Evolutionary conservation across 1,140 invertebrate genomes (phyloP), one percentile per base, ranked within the genome.

Genomic region (Oreohelix idahoensis): DNA sequence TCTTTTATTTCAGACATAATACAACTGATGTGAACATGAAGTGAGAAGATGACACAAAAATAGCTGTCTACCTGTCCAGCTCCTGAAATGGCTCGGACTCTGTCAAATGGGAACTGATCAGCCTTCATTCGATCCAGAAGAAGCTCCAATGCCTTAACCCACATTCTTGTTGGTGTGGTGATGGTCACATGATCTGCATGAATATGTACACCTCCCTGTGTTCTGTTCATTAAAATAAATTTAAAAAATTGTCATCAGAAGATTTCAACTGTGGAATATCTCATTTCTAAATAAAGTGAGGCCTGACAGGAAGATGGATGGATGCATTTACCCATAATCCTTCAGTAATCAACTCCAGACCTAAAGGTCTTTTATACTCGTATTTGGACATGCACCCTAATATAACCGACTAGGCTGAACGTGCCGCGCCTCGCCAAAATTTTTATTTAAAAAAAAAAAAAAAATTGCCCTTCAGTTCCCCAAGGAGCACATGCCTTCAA

Each of bases 111-210:
- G 20, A 96, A 95, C 32, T 96, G 96, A 77, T 94, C 94, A 32
- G 85, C 94, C 70, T 96, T 94, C 26, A 99, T 93, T 86, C 95
- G 95, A 89, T 98, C 96, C 90, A 99, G 93, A 0, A 98, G 94
- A 92, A 98, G 95, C 89, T 99, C 98, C 36, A 99, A 90, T 0
- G 98, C 97, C 93, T 91, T 98, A 0, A 99, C 95, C 97, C 97
- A 99, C 95, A 99, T 97, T 2, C 97, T 92, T 0, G 96, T 95
- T 0, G 97, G 97, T 4, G 95, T 95, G 73, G 95, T 96, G 66
- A 97, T 95, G n/a, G 95, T 93, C 83, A 94, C 92, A 79, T 94
- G 94, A 79, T 93, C 91, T 39, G 86, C 90, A 84, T 93, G 88
- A 36, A 94, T 93, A 74, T 96, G 93, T 23, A 96, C 96, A n/a